A percentile compares a stretch with the other conserved stretches of the same genome.
Evolutionary conservation across 2,797 vertebrate species (phyloP).

Genomic region (Neosilurus hyrtlii): DNA sequence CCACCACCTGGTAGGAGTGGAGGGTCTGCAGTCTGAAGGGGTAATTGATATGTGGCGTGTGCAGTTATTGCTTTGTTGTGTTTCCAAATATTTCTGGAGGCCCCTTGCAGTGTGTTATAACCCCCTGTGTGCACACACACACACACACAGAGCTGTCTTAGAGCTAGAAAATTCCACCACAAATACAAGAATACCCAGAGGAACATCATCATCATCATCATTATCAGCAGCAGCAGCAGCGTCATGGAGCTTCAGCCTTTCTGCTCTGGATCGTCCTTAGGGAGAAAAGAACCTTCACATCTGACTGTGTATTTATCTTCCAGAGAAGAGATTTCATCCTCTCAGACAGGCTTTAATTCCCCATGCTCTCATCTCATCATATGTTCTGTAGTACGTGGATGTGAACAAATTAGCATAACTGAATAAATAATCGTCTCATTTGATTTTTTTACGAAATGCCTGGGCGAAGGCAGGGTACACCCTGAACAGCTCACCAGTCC

Average conservation of each 20-base stretch:
- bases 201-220: conserved; percentile 37
- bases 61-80: conserved; percentile 67
- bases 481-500: no score
- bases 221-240: conserved; percentile 14
- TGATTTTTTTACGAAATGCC: no score
- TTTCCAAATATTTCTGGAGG: conserved; percentile 61
- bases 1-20: neutral
- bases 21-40: neutral
- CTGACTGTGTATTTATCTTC: conserved; percentile 43
- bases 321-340: conserved; percentile 19
- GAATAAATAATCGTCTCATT: no score
- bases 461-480: no score
- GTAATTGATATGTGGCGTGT: conserved; percentile 64
- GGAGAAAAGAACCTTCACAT: conserved; percentile 47
- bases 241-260: conserved; percentile 32
- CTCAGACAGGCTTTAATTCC: neutral
- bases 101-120: conserved; percentile 48
- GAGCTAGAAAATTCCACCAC: neutral
- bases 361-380: no score
- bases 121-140: no score
- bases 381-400: no score
- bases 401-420: no score
- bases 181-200: conserved; percentile 17
- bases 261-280: conserved; percentile 24
- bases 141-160: neutral